Evolutionary conservation across 2,113 vertebrate species (phyloP).

Genomic region (Chlorodrepanis virens): DNA sequence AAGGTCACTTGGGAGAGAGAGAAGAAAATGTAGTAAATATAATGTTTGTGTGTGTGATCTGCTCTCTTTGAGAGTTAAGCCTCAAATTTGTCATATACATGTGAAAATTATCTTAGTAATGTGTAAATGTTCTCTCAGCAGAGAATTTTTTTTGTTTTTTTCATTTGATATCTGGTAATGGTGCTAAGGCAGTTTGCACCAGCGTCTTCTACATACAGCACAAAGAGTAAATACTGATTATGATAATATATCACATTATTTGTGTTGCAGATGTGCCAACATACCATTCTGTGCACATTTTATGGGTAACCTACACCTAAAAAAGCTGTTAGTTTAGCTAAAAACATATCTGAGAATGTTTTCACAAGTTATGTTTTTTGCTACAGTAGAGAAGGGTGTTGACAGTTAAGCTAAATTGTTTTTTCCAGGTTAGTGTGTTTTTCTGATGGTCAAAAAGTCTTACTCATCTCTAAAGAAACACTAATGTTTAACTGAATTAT

Average conservation of each 20-base stretch:
- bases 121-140: not conserved
- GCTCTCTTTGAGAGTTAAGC: not conserved
- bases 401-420: not conserved
- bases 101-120: not conserved
- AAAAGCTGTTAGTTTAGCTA: not conserved
- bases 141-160: not conserved
- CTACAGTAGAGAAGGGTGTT: not conserved
- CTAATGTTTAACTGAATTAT: not conserved
- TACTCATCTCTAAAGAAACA: not conserved
- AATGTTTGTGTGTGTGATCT: not conserved
- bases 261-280: not conserved
- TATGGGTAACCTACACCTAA: not conserved
- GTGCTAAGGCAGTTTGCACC: not conserved
- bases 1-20: not conserved
- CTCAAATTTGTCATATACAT: not conserved
- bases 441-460: not conserved
- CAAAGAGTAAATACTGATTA: not conserved
- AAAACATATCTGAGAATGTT: not conserved
- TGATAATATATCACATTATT: not conserved
- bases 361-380: not conserved
- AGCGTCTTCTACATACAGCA: not conserved
- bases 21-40: not conserved
- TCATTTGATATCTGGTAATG: not conserved
- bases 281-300: not conserved
- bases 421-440: not conserved